A percentile compares a stretch with the other conserved stretches of the same genome.
These are phyloP conservation scores for Epizoanthus scotinus DNA, from an alignment of 92 coral and sea anemone genomes.

Conservation along the genomic window DNA sequence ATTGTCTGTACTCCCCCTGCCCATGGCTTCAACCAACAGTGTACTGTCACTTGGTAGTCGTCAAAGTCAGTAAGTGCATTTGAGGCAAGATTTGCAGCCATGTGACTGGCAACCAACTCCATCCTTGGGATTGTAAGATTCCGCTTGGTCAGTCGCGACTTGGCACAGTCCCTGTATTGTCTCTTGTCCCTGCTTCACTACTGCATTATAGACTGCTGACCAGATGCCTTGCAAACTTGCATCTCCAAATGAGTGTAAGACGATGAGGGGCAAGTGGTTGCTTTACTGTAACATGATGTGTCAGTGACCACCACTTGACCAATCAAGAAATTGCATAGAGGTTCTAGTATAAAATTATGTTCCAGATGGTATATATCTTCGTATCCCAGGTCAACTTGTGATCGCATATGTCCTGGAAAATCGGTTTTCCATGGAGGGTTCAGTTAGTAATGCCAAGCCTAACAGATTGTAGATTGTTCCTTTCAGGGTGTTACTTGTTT, in stretches of 20 bases:
- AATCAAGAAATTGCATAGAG: slow-evolving; percentile 12
- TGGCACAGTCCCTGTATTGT: slow-evolving; percentile 46
- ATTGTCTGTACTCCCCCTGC: slow-evolving; percentile 39
- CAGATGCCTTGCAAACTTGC: slow-evolving; percentile 29
- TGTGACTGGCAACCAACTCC: slow-evolving; percentile 54
- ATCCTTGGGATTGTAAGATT: slow-evolving; percentile 47
- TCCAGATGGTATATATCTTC: no score
- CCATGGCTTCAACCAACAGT: slow-evolving; percentile 49
- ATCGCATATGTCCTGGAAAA: slow-evolving; percentile 9
- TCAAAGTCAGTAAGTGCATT: slow-evolving; percentile 40
- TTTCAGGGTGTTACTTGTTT: neutral
- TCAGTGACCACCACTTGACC: slow-evolving; percentile 17
- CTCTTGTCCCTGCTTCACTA: slow-evolving; percentile 35
- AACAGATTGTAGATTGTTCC: slow-evolving; percentile 16
- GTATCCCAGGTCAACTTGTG: slow-evolving; percentile 16
- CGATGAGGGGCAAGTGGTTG: slow-evolving; percentile 16
- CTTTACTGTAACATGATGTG: neutral
- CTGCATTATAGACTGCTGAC: slow-evolving; percentile 49
- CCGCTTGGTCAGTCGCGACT: slow-evolving; percentile 52
- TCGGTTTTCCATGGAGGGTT: neutral
- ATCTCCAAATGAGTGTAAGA: slow-evolving; percentile 40
- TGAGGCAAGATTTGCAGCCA: slow-evolving; percentile 50
- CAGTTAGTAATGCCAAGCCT: slow-evolving; percentile 8
- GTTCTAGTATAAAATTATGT: no score
- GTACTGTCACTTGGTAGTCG: neutral